A percentile compares a stretch with the other conserved stretches of the same genome.
Evolutionary conservation across 1,140 invertebrate genomes (phyloP).

Genomic region (Drosophila orena): DNA sequence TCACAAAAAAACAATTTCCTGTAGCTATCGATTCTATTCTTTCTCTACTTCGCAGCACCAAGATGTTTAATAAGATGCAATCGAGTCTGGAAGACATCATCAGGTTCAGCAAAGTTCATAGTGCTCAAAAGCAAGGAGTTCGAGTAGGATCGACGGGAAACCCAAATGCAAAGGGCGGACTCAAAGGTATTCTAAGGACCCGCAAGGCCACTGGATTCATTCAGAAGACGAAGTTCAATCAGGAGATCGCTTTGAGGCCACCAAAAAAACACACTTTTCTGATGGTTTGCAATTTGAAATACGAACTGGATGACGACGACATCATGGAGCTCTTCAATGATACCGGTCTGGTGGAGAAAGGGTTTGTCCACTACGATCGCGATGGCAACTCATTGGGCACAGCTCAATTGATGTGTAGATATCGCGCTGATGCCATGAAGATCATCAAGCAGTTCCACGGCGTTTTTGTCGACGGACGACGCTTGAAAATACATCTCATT

Average conservation of each 20-base stretch:
- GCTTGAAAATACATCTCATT: neutral
- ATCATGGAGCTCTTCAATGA: neutral
- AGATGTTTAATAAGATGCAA: neutral
- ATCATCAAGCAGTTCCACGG: neutral
- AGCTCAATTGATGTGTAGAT: neutral
- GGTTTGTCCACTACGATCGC: neutral
- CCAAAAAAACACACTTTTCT: neutral
- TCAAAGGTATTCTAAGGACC: neutral
- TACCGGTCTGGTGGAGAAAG: neutral
- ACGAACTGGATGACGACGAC: neutral
- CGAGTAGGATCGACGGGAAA: neutral
- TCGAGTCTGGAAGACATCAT: neutral
- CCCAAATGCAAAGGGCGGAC: too few relatives aligned
- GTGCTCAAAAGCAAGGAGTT: too few relatives aligned
- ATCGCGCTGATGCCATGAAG: neutral
- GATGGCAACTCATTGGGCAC: neutral
- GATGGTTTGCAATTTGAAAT: slow-evolving; percentile 3
- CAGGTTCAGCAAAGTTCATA: neutral
- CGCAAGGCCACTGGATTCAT: neutral
- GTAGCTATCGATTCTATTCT: neutral
- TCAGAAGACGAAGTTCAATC: neutral
- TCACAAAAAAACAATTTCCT: neutral
- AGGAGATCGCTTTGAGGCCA: neutral
- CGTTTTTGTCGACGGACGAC: neutral
- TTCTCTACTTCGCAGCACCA: too few relatives aligned